phyloP scores from a whole-genome alignment of 1,140 invertebrate genomes.

The Drosophila guanche region DNA sequence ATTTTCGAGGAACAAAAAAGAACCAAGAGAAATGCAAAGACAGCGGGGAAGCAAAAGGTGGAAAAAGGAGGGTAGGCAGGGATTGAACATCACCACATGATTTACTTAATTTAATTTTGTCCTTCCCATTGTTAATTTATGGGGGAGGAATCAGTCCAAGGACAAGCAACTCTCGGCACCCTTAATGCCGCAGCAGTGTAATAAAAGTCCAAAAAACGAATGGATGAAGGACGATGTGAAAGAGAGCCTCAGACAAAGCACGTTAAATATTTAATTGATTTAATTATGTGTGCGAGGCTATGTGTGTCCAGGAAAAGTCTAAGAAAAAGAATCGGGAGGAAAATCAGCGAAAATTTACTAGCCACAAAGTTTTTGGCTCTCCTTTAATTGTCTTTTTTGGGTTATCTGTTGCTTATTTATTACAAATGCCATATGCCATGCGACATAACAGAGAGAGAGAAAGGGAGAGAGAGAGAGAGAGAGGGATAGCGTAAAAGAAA shows the following conservation, averaged over 20 bases:
- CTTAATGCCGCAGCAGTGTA: conserved; percentile 72
- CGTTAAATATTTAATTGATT: conserved; percentile 82
- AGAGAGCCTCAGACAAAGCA: conserved; percentile 61
- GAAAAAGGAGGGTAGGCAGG: no score
- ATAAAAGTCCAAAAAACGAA: conserved; percentile 69
- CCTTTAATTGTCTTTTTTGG: conserved; percentile 63
- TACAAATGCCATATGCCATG: conserved; percentile 74
- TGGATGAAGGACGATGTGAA: conserved; percentile 29
- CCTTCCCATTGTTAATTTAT: conserved; percentile 66
- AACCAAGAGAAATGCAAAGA: conserved; percentile 9
- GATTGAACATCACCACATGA: conserved; percentile 44
- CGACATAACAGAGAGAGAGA: conserved; percentile 44
- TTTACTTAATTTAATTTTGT: conserved; percentile 69
- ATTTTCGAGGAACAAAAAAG: conserved; percentile 30
- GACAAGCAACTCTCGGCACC: conserved; percentile 43
- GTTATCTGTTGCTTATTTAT: conserved; percentile 79
- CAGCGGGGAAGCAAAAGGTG: no score
- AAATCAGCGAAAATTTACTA: conserved; percentile 65
- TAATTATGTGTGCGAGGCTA: conserved; percentile 62
- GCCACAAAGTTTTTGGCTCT: conserved; percentile 34
- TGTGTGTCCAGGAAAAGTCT: background rate
- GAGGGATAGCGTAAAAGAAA: background rate
- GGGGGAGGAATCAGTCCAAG: conserved; percentile 16
- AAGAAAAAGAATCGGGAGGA: background rate
- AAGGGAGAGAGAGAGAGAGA: background rate